Evolutionary conservation across 2,797 vertebrate genomes (phyloP).

Genomic region (Austrolebias charrua): DNA sequence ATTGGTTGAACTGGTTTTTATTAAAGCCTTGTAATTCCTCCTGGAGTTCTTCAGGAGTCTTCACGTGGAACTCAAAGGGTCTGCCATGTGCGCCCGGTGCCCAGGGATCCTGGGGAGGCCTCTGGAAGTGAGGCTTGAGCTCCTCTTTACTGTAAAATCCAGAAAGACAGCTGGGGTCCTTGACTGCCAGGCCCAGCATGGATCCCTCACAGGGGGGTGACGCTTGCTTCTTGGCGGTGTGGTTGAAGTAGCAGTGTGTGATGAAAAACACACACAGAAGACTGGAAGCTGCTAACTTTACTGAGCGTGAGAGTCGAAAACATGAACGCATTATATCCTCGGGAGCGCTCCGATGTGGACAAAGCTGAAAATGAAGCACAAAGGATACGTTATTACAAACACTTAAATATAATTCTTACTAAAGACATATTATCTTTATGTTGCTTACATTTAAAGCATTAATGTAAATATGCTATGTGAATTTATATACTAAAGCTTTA

Average conservation of each 20-base stretch:
- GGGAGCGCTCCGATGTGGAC: background rate
- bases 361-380: conserved; percentile 8
- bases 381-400: background rate
- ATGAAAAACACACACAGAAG: conserved; percentile 79
- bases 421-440: background rate
- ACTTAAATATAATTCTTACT: background rate
- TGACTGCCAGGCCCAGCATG: conserved; percentile 65
- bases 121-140: conserved; percentile 78
- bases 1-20: conserved; percentile 87
- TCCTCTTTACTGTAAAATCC: conserved; percentile 81
- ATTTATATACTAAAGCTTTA: background rate
- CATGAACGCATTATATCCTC: conserved; percentile 63
- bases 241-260: conserved; percentile 63
- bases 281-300: conserved; percentile 61
- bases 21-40: conserved; percentile 77
- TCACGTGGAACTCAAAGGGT: conserved; percentile 70
- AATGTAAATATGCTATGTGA: too few species aligned
- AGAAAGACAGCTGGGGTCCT: conserved; percentile 66
- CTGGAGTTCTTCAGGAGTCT: conserved; percentile 68
- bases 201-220: conserved; percentile 53
- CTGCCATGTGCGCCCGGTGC: conserved; percentile 79
- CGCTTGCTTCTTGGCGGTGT: conserved; percentile 6
- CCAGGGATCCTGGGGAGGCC: conserved; percentile 78
- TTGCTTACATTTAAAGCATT: background rate
- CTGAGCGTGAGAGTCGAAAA: conserved; percentile 45